Conservation (phyloP, 92 coral and sea anemone genomes). For the Virgularia gustaviana region DNA sequence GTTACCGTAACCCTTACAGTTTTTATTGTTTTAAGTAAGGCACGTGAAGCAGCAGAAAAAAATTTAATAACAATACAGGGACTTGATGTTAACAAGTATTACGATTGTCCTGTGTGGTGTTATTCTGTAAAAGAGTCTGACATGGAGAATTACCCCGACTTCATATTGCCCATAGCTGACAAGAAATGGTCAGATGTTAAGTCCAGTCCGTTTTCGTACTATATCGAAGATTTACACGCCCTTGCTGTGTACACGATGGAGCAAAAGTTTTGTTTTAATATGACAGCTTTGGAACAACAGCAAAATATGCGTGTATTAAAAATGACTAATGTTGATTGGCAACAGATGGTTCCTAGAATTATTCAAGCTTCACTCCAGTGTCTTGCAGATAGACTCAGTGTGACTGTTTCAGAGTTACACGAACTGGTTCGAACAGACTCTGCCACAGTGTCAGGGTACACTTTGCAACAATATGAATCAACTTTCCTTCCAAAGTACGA, state of each 20-base stretch:
- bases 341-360: slow-evolving; percentile 3
- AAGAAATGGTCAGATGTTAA: no score
- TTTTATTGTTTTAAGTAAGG: no score
- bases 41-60: no score
- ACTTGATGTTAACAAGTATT: slow-evolving; percentile 1
- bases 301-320: not conserved
- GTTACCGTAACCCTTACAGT: no score
- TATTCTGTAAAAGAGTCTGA: slow-evolving; percentile 4
- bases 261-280: slow-evolving; percentile 17
- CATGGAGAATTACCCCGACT: not conserved
- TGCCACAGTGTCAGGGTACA: not conserved
- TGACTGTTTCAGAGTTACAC: not conserved
- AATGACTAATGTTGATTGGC: slow-evolving; percentile 7
- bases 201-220: not conserved
- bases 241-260: slow-evolving; percentile 3
- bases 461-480: not conserved
- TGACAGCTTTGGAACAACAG: slow-evolving; percentile 10
- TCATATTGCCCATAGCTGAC: not conserved
- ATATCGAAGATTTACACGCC: not conserved
- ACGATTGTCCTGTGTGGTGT: slow-evolving; percentile 11
- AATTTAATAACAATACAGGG: not conserved
- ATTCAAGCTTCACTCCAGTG: slow-evolving; percentile 14
- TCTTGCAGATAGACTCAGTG: slow-evolving; percentile 2
- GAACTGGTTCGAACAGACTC: slow-evolving; percentile 4
- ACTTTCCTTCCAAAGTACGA: slow-evolving; percentile 20